Conservation (phyloP, 2,113 vertebrate genomes). For the Phaethornis superciliosus region DNA sequence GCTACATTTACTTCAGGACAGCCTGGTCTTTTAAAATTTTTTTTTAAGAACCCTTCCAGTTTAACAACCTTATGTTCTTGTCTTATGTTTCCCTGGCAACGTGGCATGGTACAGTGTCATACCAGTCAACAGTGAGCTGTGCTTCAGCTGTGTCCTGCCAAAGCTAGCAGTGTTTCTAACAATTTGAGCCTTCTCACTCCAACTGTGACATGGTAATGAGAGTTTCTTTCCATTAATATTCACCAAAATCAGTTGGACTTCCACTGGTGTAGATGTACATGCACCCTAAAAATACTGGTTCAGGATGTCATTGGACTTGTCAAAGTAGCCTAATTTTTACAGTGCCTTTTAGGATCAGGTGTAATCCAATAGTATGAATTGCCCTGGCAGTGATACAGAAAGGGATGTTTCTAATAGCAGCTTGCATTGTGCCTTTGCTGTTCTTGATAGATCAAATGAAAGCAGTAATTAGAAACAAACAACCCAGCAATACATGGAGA, state of each 20-base stretch:
- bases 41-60: not conserved
- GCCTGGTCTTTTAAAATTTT: not conserved
- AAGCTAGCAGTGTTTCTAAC: not conserved
- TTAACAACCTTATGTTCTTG: not conserved
- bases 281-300: not conserved
- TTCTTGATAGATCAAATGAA: not conserved
- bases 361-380: not conserved
- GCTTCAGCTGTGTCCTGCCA: not conserved
- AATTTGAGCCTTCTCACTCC: not conserved
- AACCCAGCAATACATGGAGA: not conserved
- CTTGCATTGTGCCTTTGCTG: not conserved
- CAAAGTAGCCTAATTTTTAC: not conserved
- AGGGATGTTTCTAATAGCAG: not conserved
- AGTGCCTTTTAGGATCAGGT: not conserved
- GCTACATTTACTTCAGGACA: not conserved
- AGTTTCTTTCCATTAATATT: not conserved
- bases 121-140: not conserved
- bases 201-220: not conserved
- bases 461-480: not conserved
- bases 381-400: not conserved
- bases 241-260: not conserved
- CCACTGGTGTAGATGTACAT: not conserved
- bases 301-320: not conserved
- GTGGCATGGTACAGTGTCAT: not conserved
- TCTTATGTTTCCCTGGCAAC: slow-evolving; percentile 8